These are phyloP conservation scores for Emydocephalus ijimae DNA, from an alignment of 2,113 vertebrate genomes.

Conservation along the genomic window DNA sequence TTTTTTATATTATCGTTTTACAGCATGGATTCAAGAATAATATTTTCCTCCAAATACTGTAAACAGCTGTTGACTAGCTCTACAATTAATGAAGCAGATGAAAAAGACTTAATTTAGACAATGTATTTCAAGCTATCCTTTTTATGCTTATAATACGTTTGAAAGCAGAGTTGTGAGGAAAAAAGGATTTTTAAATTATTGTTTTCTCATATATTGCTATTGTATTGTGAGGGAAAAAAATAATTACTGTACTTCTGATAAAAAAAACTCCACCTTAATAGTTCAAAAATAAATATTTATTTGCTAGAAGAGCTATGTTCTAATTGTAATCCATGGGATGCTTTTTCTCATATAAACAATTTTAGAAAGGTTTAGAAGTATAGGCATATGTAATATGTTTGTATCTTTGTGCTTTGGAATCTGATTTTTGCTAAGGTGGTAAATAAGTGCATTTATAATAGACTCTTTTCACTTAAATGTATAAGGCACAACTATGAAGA, in stretches of 20 bases:
- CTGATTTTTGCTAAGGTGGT: not conserved
- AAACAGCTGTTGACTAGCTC: slow-evolving; percentile 38
- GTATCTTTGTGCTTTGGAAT: not conserved
- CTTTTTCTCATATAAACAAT: not conserved
- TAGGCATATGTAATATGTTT: not conserved
- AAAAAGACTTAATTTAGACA: slow-evolving; percentile 38
- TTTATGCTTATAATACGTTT: slow-evolving; percentile 51
- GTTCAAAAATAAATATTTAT: slow-evolving; percentile 46
- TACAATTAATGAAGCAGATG: slow-evolving; percentile 46
- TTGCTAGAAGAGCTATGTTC: slow-evolving; percentile 36
- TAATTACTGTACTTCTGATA: not conserved
- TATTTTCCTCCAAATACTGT: slow-evolving; percentile 21
- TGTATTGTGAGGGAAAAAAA: not conserved
- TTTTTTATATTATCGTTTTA: slow-evolving; percentile 13
- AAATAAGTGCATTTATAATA: slow-evolving; percentile 13
- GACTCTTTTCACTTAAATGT: not conserved
- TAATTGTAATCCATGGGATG: not conserved
- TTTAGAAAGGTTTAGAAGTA: not conserved
- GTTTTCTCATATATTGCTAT: not conserved
- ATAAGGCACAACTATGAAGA: slow-evolving; percentile 36
- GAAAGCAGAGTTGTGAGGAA: slow-evolving; percentile 9
- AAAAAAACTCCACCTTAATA: slow-evolving; percentile 40
- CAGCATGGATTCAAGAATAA: slow-evolving; percentile 14
- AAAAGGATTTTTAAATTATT: not conserved
- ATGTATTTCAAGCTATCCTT: slow-evolving; percentile 51